phyloP scores from a whole-genome alignment of 2,797 vertebrate species.

The Anguilla obscura region DNA sequence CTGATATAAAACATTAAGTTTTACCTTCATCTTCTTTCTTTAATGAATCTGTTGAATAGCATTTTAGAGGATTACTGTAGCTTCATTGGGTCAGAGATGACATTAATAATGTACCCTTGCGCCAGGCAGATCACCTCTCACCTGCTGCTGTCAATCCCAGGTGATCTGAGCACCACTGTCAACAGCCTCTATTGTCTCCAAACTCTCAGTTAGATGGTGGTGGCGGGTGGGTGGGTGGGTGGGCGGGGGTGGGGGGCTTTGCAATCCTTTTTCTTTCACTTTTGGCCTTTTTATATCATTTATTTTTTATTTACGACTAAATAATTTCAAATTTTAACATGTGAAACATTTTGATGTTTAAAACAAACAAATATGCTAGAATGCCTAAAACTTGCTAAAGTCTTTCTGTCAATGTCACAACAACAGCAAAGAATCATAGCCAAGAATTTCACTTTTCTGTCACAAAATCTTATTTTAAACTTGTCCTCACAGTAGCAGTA shows the following conservation, averaged over 20 bases:
- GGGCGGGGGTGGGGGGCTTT: too few species aligned
- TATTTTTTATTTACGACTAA: neutral
- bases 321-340: neutral
- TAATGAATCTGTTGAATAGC: neutral
- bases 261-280: neutral
- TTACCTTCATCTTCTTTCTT: neutral
- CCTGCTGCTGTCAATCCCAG: neutral
- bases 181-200: neutral
- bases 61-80: neutral
- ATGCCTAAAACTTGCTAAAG: too few species aligned
- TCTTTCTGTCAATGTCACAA: neutral
- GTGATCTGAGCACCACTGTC: neutral
- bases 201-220: neutral
- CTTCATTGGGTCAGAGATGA: neutral
- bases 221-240: too few species aligned
- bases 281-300: neutral
- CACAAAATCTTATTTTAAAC: neutral
- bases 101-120: too few species aligned
- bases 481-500: neutral
- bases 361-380: too few species aligned
- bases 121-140: neutral
- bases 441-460: neutral
- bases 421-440: neutral
- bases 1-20: neutral
- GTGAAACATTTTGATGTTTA: too few species aligned